A percentile compares a stretch with the other conserved stretches of the same genome.
phyloP scores from a whole-genome alignment of 1,140 invertebrate genomes.

The Manduca sexta region DNA sequence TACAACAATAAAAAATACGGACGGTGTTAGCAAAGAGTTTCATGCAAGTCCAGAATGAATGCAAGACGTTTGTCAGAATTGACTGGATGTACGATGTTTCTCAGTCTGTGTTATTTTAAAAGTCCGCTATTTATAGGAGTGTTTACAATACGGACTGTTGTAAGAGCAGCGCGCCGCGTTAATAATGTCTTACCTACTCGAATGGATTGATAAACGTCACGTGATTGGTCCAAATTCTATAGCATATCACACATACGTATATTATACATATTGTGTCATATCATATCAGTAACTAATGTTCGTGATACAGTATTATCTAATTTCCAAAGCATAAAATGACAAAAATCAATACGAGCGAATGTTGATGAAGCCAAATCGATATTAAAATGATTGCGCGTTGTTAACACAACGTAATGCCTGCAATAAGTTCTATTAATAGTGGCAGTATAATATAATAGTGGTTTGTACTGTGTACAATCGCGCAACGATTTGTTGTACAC shows the following conservation, averaged over 20 bases:
- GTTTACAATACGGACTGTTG: constrained; percentile 21
- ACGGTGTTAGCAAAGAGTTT: too few relatives aligned
- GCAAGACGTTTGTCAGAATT: too few relatives aligned
- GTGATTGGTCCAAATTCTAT: background rate
- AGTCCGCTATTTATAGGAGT: constrained; percentile 22
- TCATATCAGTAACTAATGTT: too few relatives aligned
- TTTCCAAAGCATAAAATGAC: background rate
- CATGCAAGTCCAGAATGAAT: too few relatives aligned
- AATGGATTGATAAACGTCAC: constrained; percentile 5
- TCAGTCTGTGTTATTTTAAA: constrained; percentile 18
- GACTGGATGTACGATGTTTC: constrained; percentile 12
- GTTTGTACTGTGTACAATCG: constrained; percentile 52
- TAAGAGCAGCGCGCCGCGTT: constrained; percentile 6
- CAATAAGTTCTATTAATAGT: constrained; percentile 12
- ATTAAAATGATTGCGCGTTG: constrained; percentile 40
- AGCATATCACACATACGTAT: background rate
- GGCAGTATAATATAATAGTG: constrained; percentile 35
- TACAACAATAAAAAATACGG: too few relatives aligned
- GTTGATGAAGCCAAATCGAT: constrained; percentile 38
- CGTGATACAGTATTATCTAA: background rate
- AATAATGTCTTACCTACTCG: constrained; percentile 9
- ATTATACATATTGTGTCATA: too few relatives aligned
- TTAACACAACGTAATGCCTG: constrained; percentile 34
- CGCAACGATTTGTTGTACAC: constrained; percentile 37
- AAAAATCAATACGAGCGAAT: constrained; percentile 1